phyloP scores from a whole-genome alignment of 1,140 invertebrate species.

The Micrasema longulum region DNA sequence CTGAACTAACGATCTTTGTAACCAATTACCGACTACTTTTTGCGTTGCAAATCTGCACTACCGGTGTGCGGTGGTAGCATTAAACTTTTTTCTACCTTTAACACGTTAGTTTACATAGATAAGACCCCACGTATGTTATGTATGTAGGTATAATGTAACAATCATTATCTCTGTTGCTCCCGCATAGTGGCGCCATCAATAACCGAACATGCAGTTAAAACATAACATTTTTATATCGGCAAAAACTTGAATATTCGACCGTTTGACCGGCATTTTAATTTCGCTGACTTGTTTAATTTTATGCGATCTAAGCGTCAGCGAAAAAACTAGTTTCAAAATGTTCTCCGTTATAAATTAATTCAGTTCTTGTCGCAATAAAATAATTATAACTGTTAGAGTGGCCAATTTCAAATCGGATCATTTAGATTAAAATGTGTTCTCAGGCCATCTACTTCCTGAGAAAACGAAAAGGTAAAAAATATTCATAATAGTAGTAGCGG shows the following conservation, averaged over 20 bases:
- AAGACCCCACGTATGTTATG: no score
- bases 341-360: constrained; percentile 14
- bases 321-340: constrained; percentile 26
- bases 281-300: background rate
- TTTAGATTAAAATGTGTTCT: no score
- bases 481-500: no score
- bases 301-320: background rate
- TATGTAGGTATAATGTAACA: background rate
- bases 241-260: constrained; percentile 21
- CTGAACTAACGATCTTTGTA: no score
- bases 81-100: no score
- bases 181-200: background rate
- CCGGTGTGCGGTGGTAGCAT: no score
- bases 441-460: no score
- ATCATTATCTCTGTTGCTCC: background rate
- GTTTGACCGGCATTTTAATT: constrained; percentile 20
- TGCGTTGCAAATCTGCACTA: no score
- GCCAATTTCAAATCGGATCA: constrained; percentile 20
- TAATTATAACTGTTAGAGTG: constrained; percentile 16
- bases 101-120: no score
- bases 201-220: constrained; percentile 4
- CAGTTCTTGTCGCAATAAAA: constrained; percentile 11
- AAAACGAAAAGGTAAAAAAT: no score
- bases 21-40: no score
- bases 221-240: background rate